Evolutionary conservation across 2,797 vertebrate genomes (phyloP).

Genomic region (Esox lucius): DNA sequence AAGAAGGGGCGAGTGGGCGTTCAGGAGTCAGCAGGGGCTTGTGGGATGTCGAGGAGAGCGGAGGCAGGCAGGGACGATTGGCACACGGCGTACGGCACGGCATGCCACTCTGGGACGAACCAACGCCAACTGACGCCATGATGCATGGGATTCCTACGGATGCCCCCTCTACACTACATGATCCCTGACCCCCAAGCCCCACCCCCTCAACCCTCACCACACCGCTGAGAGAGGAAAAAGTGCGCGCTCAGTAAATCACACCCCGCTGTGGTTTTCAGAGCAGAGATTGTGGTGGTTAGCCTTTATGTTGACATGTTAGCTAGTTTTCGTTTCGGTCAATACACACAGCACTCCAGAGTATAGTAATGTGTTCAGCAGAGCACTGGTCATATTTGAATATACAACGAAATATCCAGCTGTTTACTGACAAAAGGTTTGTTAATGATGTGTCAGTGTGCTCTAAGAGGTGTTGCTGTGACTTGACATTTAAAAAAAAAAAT

Average conservation of each 20-base stretch:
- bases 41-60: slow-evolving; percentile 63
- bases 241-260: slow-evolving; percentile 17
- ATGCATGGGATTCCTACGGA: slow-evolving; percentile 18
- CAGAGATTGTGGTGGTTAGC: neutral
- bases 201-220: slow-evolving; percentile 20
- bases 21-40: slow-evolving; percentile 70
- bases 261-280: slow-evolving; percentile 25
- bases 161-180: slow-evolving; percentile 22
- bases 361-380: neutral
- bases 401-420: neutral
- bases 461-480: neutral
- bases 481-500: too few species aligned
- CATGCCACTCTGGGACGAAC: slow-evolving; percentile 24
- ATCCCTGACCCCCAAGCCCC: slow-evolving; percentile 51
- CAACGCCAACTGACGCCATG: neutral
- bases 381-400: neutral
- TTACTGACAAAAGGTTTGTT: neutral
- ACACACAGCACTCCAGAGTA: neutral
- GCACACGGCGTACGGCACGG: slow-evolving; percentile 35
- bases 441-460: neutral
- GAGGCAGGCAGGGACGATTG: slow-evolving; percentile 57
- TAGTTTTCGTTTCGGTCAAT: neutral
- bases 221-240: slow-evolving; percentile 2
- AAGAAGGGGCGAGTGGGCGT: slow-evolving; percentile 70
- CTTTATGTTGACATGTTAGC: neutral